Evolutionary conservation across 2,888 invertebrate species (phyloP), one percentile per base, ranked within the genome.

Genomic region (Diaphora mendica): DNA sequence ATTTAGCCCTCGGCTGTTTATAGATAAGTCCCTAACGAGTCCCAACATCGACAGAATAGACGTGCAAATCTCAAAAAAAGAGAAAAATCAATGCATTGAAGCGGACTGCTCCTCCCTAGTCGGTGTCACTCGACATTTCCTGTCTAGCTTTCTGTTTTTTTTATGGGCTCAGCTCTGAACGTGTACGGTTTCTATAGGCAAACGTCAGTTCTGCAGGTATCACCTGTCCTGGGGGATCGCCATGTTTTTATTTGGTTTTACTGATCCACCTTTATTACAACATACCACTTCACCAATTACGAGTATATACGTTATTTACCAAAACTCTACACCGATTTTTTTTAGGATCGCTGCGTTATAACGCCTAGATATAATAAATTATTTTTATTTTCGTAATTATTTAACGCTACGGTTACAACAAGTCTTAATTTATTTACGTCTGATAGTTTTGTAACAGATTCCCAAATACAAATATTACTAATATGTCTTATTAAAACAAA

Each of bases 31-130:
- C 82, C 86, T 76, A 76, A 82, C 79, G 86, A 80, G 81, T 80
- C 44, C 74, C 83, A 82, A 84, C 85, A 87, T 87, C 85, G 86
- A 85, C 88, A 80, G 86, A 78, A 78, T 84, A 84, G 89, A 90
- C 88, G 87, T 80, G 86, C 73, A 88, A 89, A 89, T 88, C 87
- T 86, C 84, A 79, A 85, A 88, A 90, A 91, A 90, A 84, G 73
- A 77, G 82, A 78, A 79, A 84, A 84, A 78, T 72, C 74, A 72
- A 76, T 76, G 85, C 74, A 75, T 83, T 77, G 77, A 77, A 73
- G 76, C 75, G 77, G 70, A 74, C 79, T 72, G 76, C 72, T 79
- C 77, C 74, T 71, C 82, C 78, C 81, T 70, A 72, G 81, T 77
- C 77, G 81, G 81, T 86, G 87, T 85, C 86, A 85, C 78, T 87